Base-by-base conservation (phyloP, 2,888 invertebrate genomes). In the Hemaris fuciformis region DNA sequence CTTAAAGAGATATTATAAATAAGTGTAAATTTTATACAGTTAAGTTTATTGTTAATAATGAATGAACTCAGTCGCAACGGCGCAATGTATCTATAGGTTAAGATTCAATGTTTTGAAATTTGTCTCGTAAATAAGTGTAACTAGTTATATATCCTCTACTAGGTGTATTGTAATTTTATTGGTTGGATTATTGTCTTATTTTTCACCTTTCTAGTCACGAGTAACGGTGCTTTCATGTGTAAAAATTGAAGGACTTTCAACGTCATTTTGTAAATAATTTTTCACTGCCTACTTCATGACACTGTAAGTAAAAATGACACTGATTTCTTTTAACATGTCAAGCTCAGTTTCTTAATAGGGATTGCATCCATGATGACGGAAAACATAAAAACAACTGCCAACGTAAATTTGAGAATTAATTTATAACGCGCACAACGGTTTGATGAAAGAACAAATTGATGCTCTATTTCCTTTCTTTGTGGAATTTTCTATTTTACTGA, bases 151-250 rank as follows among this genome's bases (percentile, higher is more conserved):
- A 77, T 84, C 83, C 81, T 89, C 75, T 83, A 80, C 76, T 89
- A 87, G 85, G 77, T 63, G 77, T 80, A 81, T 80, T 76, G 77
- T 81, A 79, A 81, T 67, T 73, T 81, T 53, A 31, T 87, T 84
- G 65, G 63, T 84, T 88, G 79, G 45, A 66, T 87, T 91, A 80
- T 83, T 69, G 72, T 70, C 74, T 84, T 87, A 60, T 70, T 81
- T 90, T 90, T 82, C 76, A 87, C 83, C 77, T 87, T 92, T 91
- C 85, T 88, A 79, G 91, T 89, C 91, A 87, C 76, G 83, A 91
- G 92, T 92, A 92, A 88, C 87, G 87, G 82, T 76, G 74, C 72
- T 77, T 71, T 79, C 18, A 70, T 78, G 64, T 76, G 75, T 79
- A 76, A 75, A 76, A 79, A 79, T 80, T 83, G 79, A 73, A 79